Evolutionary conservation across 2,113 vertebrate species (phyloP).

Genomic region (Notarius quadriscutis): DNA sequence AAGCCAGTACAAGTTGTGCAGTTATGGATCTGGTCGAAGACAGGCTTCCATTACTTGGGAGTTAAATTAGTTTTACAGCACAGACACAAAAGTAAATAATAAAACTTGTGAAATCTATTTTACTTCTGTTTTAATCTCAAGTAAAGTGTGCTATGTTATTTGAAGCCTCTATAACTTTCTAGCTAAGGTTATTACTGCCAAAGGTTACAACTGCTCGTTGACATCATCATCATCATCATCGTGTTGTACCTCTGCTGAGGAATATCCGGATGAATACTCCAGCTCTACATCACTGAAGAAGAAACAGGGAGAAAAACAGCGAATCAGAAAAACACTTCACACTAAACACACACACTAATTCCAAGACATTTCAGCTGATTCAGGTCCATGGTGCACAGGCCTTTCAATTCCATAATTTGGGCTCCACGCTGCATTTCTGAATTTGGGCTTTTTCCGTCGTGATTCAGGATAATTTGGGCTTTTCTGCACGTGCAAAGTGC

Average conservation of each 20-base stretch:
- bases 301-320: neutral
- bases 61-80: neutral
- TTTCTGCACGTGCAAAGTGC: too few relatives aligned
- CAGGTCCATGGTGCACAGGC: neutral
- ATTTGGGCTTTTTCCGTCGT: too few relatives aligned
- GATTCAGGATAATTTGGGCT: too few relatives aligned
- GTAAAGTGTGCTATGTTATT: neutral
- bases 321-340: neutral
- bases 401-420: too few relatives aligned
- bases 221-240: too few relatives aligned
- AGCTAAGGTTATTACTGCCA: neutral
- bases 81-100: neutral
- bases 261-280: conserved; percentile 96
- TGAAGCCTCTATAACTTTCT: neutral
- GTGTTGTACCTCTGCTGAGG: conserved; percentile 91
- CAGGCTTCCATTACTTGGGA: neutral
- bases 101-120: neutral
- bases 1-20: too few relatives aligned
- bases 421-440: too few relatives aligned
- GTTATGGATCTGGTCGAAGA: neutral
- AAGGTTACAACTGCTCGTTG: too few relatives aligned
- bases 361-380: neutral
- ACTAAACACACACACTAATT: neutral
- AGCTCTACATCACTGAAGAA: conserved; percentile 84
- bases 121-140: neutral